These are phyloP conservation scores for Scopus umbretta DNA, from an alignment of 2,113 vertebrate genomes.

Conservation along the genomic window DNA sequence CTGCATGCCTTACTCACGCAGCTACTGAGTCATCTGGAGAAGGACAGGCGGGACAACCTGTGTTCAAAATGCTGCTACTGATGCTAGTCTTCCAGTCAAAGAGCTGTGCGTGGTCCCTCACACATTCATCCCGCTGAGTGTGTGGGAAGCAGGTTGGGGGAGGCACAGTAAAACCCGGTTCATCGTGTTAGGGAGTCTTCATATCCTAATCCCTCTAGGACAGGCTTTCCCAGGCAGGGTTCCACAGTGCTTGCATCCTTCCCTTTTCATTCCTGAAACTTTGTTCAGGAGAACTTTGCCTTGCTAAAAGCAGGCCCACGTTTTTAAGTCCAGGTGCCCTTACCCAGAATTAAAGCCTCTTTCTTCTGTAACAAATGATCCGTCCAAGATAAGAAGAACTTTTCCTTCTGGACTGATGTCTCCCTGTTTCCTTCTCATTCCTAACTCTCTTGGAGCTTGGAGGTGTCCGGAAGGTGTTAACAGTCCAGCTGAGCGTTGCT, in stretches of 20 bases:
- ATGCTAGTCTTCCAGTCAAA: not conserved
- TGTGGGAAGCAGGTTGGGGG: not conserved
- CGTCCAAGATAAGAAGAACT: not conserved
- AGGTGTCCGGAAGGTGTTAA: not conserved
- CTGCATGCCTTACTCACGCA: not conserved
- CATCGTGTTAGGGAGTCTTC: not conserved
- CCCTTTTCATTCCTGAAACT: not conserved
- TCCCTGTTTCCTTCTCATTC: not conserved
- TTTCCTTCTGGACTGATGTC: not conserved
- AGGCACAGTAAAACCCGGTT: not conserved
- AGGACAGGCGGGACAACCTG: not conserved
- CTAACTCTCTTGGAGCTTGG: not conserved
- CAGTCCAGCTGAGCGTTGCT: not conserved
- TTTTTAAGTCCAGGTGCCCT: not conserved
- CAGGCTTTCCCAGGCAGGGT: not conserved
- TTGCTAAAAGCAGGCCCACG: not conserved
- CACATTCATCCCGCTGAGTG: not conserved
- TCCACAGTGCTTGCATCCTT: not conserved
- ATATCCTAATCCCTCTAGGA: not conserved
- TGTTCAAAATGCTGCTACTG: not conserved
- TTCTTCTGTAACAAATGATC: not conserved
- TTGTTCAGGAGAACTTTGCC: not conserved
- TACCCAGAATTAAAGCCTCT: not conserved
- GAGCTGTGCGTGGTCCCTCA: not conserved
- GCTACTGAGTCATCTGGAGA: not conserved